Evolutionary conservation across 2,888 invertebrate genomes (phyloP), one percentile per base, ranked within the genome.

Genomic region (Rotaria socialis): DNA sequence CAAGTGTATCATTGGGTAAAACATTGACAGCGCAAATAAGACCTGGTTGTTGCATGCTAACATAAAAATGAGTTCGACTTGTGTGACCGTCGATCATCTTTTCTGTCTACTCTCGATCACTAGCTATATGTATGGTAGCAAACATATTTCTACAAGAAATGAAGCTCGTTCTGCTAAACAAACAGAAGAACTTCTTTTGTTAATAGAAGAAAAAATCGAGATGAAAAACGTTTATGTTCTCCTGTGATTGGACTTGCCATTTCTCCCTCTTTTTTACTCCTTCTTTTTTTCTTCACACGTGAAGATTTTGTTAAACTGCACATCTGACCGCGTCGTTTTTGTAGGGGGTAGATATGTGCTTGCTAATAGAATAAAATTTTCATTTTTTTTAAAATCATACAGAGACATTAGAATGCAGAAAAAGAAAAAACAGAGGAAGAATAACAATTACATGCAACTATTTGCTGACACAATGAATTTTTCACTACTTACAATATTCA

Each of bases 51-150:
- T 47, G 47, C 47, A 47, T 43, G 14, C 47, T 80, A 14, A 80
- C 24, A 80, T 47, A 80, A 80, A 47, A 41, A 24, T 80, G 80
- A n/a, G 43, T 22, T n/a, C 80, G 80, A 47, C 47, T 41, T 7
- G 80, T 80, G 2, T 80, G 43, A 80, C 80, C 80, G 80, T 80
- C 80, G 47, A 80, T 47, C 80, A 80, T 80, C 43, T 67, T 41
- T 41, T 67, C 35, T 19, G 35, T 67, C 67, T 67, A 35, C 35
- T 67, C 27, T 19, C 27, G 35, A 8, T 19, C 11, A 67, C 6
- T 35, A 35, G 35, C 35, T 67, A 24, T 67, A 5, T 35, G 27
- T 67, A 67, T 67, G 67, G 19, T 6, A 19, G 19, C 35, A 67
- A 67, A 67, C 67, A 67, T 35, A 67, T 67, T 67, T 67, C 67